These are phyloP conservation scores for Marronus borbonicus DNA, from an alignment of 2,888 invertebrate species.

Conservation along the genomic window DNA sequence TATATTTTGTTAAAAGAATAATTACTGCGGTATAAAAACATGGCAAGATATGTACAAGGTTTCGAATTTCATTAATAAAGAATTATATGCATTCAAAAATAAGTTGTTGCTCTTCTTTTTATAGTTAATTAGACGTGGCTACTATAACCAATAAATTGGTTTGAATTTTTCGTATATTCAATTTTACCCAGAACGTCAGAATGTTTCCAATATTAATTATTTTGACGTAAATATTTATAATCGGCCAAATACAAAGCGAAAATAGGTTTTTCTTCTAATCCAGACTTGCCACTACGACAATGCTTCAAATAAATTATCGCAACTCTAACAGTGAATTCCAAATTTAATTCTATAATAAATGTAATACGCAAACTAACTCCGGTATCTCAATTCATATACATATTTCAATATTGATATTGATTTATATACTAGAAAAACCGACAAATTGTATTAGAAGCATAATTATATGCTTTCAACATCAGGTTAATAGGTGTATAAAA, in stretches of 20 bases:
- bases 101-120: background rate
- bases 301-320: too few species aligned
- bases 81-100: constrained; percentile 5
- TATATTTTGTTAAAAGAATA: constrained; percentile 11
- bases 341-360: too few species aligned
- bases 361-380: too few species aligned
- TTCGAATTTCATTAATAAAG: constrained; percentile 19
- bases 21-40: constrained; percentile 14
- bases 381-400: too few species aligned
- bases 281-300: too few species aligned
- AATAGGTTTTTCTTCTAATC: too few species aligned
- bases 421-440: background rate
- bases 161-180: too few species aligned
- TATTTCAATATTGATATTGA: background rate
- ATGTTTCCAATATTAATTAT: too few species aligned
- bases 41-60: constrained; percentile 11
- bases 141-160: background rate
- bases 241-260: too few species aligned
- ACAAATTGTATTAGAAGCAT: background rate
- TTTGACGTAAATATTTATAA: too few species aligned
- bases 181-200: too few species aligned
- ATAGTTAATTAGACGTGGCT: background rate
- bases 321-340: too few species aligned
- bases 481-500: constrained; percentile 8
- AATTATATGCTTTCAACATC: constrained; percentile 12